Percentiles rank a stretch among this genome's conserved stretches.
phyloP scores from a whole-genome alignment of 2,888 invertebrate species.

The Cerceris ruficornis region DNA sequence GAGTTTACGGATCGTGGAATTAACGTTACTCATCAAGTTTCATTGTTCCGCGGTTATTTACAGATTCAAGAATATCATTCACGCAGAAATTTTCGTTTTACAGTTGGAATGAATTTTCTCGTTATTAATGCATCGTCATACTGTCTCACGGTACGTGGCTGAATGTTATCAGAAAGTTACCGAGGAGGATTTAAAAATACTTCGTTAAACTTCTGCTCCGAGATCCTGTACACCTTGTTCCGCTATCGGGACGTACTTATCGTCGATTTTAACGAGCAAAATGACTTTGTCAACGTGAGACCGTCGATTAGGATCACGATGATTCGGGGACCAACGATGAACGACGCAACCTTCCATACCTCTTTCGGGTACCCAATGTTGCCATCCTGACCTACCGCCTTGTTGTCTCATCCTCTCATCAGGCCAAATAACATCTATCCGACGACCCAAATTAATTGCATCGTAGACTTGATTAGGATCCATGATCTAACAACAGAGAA shows the following conservation, averaged over 20 bases:
- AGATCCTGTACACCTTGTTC: constrained; percentile 93
- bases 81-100: constrained; percentile 30
- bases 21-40: constrained; percentile 50
- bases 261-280: constrained; percentile 95
- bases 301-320: constrained; percentile 92
- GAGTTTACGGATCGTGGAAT: constrained; percentile 18
- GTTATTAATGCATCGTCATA: constrained; percentile 37
- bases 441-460: constrained; percentile 93
- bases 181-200: constrained; percentile 38
- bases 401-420: constrained; percentile 92
- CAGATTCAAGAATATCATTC: constrained; percentile 51
- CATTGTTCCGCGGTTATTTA: constrained; percentile 41
- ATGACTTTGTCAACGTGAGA: constrained; percentile 97
- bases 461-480: constrained; percentile 92
- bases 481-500: constrained; percentile 81
- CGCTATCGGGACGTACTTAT: constrained; percentile 95
- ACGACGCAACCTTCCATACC: constrained; percentile 98
- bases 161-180: constrained; percentile 20
- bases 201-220: constrained; percentile 85
- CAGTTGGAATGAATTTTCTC: constrained; percentile 52
- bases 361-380: constrained; percentile 93
- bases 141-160: background rate
- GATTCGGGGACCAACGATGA: constrained; percentile 97
- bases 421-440: constrained; percentile 98
- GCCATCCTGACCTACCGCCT: constrained; percentile 95